A percentile compares a stretch with the other conserved stretches of the same genome.
These are phyloP conservation scores for Ridgeia piscesae DNA, from an alignment of 1,140 invertebrate species.

Conservation along the genomic window DNA sequence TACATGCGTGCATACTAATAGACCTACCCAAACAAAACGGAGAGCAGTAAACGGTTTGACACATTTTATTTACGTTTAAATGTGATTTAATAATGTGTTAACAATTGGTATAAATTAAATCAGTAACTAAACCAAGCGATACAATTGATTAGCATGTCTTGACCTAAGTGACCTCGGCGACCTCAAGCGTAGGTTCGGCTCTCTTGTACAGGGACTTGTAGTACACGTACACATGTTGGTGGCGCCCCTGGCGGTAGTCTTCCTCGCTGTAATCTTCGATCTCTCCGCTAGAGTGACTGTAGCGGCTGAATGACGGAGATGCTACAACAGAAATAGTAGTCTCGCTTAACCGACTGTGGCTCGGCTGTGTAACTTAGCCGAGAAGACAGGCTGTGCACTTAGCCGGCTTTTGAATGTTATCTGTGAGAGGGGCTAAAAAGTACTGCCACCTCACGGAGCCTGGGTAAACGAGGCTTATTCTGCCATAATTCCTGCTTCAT, in stretches of 20 bases:
- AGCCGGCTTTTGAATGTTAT: too few species aligned
- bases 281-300: slow-evolving; percentile 32
- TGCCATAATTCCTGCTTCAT: too few species aligned
- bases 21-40: neutral
- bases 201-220: slow-evolving; percentile 28
- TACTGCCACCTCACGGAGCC: too few species aligned
- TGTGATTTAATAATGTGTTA: neutral
- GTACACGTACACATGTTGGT: slow-evolving; percentile 30
- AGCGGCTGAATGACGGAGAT: slow-evolving; percentile 30
- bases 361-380: too few species aligned
- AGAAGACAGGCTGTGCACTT: too few species aligned
- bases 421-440: too few species aligned
- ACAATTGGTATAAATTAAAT: slow-evolving; percentile 6
- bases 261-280: slow-evolving; percentile 31
- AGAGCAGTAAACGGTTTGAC: neutral
- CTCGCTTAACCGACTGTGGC: too few species aligned
- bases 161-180: slow-evolving; percentile 14
- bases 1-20: too few species aligned
- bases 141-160: neutral
- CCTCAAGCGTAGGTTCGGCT: neutral
- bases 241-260: slow-evolving; percentile 20
- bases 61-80: neutral
- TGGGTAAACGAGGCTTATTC: too few species aligned
- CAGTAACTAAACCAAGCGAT: neutral
- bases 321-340: slow-evolving; percentile 20